Conservation (phyloP, 2,113 vertebrate species). For the Ranitomeya imitator region DNA sequence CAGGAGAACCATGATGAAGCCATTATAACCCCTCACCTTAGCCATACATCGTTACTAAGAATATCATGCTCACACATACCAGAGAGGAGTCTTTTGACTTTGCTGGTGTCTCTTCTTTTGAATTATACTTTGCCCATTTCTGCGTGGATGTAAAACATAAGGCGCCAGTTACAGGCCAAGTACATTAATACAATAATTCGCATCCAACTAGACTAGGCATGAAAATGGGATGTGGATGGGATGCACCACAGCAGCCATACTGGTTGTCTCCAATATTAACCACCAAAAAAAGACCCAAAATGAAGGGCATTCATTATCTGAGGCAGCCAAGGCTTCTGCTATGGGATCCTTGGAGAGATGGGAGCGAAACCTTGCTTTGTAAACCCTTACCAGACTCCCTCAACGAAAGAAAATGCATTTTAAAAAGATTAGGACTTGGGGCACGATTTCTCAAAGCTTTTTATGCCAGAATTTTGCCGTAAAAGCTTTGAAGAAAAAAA, state of each 20-base stretch:
- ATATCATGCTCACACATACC: constrained; percentile 60
- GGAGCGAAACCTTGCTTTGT: too few species aligned
- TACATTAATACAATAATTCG: neutral
- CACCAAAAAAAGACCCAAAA: too few species aligned
- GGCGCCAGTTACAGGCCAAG: neutral
- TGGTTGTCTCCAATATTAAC: too few species aligned
- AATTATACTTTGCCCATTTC: constrained; percentile 63
- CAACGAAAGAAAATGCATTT: too few species aligned
- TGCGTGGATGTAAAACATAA: constrained; percentile 36
- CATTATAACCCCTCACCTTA: neutral
- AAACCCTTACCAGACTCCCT: too few species aligned
- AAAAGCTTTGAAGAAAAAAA: too few species aligned
- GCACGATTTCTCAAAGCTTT: too few species aligned
- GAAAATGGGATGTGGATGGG: neutral
- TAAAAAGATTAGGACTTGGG: neutral
- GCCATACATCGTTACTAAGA: neutral
- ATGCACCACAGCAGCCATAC: too few species aligned
- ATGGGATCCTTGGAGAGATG: too few species aligned
- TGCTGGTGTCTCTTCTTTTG: constrained; percentile 64
- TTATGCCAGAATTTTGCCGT: too few species aligned
- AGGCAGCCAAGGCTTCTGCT: too few species aligned
- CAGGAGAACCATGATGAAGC: neutral
- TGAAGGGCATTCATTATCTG: too few species aligned
- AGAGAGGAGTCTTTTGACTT: constrained; percentile 64
- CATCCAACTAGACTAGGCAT: neutral